A percentile compares a stretch with the other conserved stretches of the same genome.
These are phyloP conservation scores for Calephelis perditalis DNA, from an alignment of 2,888 invertebrate species.

Conservation along the genomic window DNA sequence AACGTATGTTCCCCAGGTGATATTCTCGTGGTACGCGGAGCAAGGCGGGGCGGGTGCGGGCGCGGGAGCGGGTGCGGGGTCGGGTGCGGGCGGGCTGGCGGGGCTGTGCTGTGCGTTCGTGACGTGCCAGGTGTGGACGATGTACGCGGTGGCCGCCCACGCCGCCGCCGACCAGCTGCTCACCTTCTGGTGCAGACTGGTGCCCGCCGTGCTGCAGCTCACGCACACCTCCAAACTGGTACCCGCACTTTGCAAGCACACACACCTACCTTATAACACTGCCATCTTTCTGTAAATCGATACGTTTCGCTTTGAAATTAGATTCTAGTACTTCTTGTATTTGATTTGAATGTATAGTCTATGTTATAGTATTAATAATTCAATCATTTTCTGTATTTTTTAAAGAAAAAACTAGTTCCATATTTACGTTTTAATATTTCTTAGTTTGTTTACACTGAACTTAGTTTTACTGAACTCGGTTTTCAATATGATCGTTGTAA, in stretches of 20 bases:
- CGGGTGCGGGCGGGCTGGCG: conserved; percentile 89
- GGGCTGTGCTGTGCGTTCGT: conserved; percentile 98
- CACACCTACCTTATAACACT: no score
- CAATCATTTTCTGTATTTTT: no score
- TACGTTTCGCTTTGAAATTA: no score
- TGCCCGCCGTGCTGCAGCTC: conserved; percentile 95
- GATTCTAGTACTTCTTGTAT: no score
- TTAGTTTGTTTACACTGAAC: no score
- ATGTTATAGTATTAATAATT: no score
- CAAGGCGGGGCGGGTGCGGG: conserved; percentile 82
- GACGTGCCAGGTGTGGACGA: conserved; percentile 98
- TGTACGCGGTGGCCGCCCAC: conserved; percentile 96
- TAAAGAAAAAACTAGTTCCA: no score
- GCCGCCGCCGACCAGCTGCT: conserved; percentile 82
- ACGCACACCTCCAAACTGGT: conserved; percentile 89
- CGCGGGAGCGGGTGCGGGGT: conserved; percentile 94
- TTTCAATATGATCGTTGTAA: no score
- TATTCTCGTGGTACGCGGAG: conserved; percentile 97
- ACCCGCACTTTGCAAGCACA: neutral
- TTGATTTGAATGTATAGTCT: no score
- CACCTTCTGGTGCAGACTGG: conserved; percentile 99
- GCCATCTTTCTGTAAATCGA: no score
- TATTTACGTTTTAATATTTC: no score
- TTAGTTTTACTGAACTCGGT: no score
- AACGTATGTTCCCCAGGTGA: conserved; percentile 70